Evolutionary conservation across 2,113 vertebrate genomes (phyloP), one percentile per base, ranked within the genome.

Genomic region (Macroglossus sobrinus): DNA sequence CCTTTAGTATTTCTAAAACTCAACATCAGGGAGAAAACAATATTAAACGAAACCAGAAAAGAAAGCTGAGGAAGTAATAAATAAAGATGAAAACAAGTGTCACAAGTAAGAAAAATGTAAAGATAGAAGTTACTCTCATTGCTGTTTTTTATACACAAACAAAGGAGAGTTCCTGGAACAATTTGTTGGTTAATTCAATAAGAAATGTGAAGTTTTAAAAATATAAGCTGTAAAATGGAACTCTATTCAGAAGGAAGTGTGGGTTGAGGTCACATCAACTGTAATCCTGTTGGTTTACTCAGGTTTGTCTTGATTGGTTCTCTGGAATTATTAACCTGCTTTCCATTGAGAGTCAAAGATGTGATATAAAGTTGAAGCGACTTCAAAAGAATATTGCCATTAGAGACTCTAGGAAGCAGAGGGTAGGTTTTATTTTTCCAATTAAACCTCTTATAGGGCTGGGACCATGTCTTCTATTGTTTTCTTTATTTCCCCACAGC

Each of bases 1-100:
- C 18, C 75, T 95, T 91, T 74, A 19, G 24, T 72, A 66, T 94
- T 92, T 82, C 69, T 93, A 55, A 91, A 95, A 71, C n/a, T 75
- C 78, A 93, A 0, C 40, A 40, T 59, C 40, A 94, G 64, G 57
- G 55, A 97, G 50, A 86, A 71, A 93, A 81, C 40, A 64, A 66
- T 84, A 53, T 89, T 93, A 35, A 30, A n/a, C 79, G 33, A 66
- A 89, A 53, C 13, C n/a, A 64, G 69, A 59, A 84, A 94, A 88
- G 38, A 47, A 76, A 94, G 33, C 22, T 8, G 15, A 84, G 57
- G 40, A 89, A 66, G 55, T 89, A 75, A 59, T 18, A 64, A 91
- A 75, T 28, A 47, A 91, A 95, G 45, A 84, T 69, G 28, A 82
- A 96, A 97, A 59, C 28, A 82, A 69, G 14, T 43, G 38, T 79